Evolutionary conservation across 2,797 vertebrate species (phyloP).

Genomic region (Siniperca obscura): DNA sequence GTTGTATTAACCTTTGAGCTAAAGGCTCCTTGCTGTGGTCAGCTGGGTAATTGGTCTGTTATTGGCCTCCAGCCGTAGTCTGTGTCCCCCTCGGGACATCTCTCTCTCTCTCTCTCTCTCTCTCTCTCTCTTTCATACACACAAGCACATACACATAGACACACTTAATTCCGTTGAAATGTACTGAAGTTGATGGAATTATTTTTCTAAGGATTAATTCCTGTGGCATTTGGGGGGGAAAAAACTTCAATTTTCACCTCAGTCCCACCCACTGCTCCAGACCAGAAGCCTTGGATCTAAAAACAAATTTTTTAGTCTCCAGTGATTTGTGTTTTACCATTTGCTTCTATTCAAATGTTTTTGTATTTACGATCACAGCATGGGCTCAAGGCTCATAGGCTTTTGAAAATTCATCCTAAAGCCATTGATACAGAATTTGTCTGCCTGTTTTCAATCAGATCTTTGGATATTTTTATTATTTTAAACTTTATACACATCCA

Average conservation of each 20-base stretch:
- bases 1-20: slow-evolving; percentile 75
- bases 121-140: neutral
- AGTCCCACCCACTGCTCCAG: slow-evolving; percentile 14
- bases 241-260: slow-evolving; percentile 46
- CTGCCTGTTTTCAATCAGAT: neutral
- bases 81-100: slow-evolving; percentile 15
- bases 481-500: too few species aligned
- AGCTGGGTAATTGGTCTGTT: slow-evolving; percentile 61
- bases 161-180: slow-evolving; percentile 50
- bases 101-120: neutral
- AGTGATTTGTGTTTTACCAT: neutral
- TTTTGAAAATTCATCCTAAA: neutral
- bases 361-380: slow-evolving; percentile 3
- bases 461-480: neutral
- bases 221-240: slow-evolving; percentile 39
- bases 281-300: slow-evolving; percentile 31
- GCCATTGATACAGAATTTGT: neutral
- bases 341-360: neutral
- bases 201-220: slow-evolving; percentile 50
- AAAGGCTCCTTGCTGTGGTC: slow-evolving; percentile 72
- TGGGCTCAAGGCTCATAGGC: neutral
- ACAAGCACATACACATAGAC: slow-evolving; percentile 20
- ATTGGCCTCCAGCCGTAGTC: slow-evolving; percentile 52
- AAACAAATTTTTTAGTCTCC: slow-evolving; percentile 6
- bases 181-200: slow-evolving; percentile 38